These are phyloP conservation scores for Coelopa frigida DNA, from an alignment of 1,140 invertebrate species.

Conservation along the genomic window DNA sequence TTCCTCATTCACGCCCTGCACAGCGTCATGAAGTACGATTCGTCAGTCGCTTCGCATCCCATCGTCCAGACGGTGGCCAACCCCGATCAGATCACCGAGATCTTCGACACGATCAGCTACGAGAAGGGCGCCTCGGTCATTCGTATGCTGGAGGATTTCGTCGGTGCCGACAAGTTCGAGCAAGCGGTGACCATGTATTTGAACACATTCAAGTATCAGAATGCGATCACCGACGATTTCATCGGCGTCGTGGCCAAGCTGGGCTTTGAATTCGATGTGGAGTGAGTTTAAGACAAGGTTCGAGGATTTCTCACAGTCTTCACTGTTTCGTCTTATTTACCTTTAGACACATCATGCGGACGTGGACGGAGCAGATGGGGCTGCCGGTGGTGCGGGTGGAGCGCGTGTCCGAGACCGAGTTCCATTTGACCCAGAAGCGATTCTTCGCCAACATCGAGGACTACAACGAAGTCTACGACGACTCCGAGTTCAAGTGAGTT, in stretches of 20 bases:
- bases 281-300: constrained; percentile 10
- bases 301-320: background rate
- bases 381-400: constrained; percentile 70
- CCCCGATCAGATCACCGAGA: constrained; percentile 82
- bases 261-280: constrained; percentile 47
- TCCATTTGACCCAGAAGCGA: constrained; percentile 60
- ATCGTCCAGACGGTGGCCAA: constrained; percentile 74
- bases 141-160: constrained; percentile 81
- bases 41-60: constrained; percentile 76
- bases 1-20: constrained; percentile 69
- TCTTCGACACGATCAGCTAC: constrained; percentile 90
- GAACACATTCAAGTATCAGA: constrained; percentile 59
- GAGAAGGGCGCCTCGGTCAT: constrained; percentile 85
- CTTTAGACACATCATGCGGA: constrained; percentile 70
- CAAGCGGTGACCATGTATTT: constrained; percentile 68
- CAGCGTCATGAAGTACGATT: constrained; percentile 66
- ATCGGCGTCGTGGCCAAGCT: constrained; percentile 55
- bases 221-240: constrained; percentile 75
- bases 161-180: constrained; percentile 69
- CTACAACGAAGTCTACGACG: constrained; percentile 43
- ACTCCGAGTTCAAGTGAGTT: constrained; percentile 52
- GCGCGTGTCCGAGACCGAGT: constrained; percentile 38
- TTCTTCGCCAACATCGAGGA: constrained; percentile 61
- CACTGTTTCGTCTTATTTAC: background rate
- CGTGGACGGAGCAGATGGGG: constrained; percentile 90